phyloP scores from a whole-genome alignment of 2,888 invertebrate genomes.

The Sthenelais limicola region DNA sequence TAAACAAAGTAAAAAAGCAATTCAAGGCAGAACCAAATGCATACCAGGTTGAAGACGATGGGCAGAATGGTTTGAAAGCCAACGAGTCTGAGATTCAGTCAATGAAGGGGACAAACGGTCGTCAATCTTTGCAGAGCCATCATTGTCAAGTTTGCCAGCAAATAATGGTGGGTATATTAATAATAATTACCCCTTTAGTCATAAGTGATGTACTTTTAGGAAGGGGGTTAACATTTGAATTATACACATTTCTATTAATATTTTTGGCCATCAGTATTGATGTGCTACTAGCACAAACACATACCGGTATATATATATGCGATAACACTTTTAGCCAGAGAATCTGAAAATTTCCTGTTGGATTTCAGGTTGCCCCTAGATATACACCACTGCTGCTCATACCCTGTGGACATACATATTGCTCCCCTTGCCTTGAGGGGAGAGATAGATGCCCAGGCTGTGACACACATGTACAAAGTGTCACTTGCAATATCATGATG shows the following conservation, averaged over 20 bases:
- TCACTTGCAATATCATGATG: slow-evolving; percentile 35
- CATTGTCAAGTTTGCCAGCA: slow-evolving; percentile 17
- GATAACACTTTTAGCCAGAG: no score
- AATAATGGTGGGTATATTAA: slow-evolving; percentile 21
- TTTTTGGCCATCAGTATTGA: no score
- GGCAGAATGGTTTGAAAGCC: not conserved
- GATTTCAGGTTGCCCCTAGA: slow-evolving; percentile 19
- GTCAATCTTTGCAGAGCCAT: slow-evolving; percentile 11
- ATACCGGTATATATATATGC: no score
- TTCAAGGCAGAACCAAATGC: not conserved
- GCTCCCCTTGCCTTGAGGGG: not conserved
- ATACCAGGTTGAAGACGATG: not conserved
- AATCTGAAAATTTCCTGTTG: no score
- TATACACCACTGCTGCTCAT: slow-evolving; percentile 32
- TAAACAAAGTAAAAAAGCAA: not conserved
- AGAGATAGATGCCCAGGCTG: slow-evolving; percentile 21
- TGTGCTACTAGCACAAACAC: no score
- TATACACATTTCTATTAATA: no score
- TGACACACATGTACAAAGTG: slow-evolving; percentile 2
- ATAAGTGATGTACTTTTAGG: no score
- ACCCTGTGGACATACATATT: slow-evolving; percentile 39
- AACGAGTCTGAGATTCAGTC: not conserved
- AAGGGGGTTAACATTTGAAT: no score
- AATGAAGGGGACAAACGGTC: no score
- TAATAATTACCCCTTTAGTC: no score